Conservation (phyloP, 2,888 invertebrate genomes). For the Hyalella azteca region DNA sequence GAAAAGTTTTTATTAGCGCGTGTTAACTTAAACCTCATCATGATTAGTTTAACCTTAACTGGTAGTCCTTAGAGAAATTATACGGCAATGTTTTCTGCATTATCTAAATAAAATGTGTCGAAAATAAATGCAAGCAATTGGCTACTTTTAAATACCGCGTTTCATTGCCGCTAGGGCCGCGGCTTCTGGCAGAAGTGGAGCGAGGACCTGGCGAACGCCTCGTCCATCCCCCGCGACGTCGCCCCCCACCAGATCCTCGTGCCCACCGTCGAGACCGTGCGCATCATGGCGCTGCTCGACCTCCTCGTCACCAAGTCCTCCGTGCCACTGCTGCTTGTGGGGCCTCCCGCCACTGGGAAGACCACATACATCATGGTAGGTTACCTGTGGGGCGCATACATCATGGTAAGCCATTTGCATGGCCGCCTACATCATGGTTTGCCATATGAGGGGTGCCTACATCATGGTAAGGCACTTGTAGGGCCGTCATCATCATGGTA, state of each 20-base stretch:
- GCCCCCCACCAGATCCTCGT: slow-evolving; percentile 95
- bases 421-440: neutral
- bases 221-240: slow-evolving; percentile 84
- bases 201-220: slow-evolving; percentile 77
- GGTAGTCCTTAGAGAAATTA: too few species aligned
- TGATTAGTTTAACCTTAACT: too few species aligned
- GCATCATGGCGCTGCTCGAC: slow-evolving; percentile 80
- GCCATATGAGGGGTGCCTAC: neutral
- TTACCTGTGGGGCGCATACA: neutral
- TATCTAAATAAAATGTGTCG: too few species aligned
- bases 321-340: slow-evolving; percentile 64
- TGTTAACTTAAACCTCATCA: too few species aligned
- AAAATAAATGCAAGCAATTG: too few species aligned
- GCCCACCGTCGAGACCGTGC: slow-evolving; percentile 86
- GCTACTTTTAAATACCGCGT: too few species aligned
- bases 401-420: neutral
- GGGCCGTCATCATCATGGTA: too few species aligned
- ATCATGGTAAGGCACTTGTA: neutral
- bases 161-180: too few species aligned
- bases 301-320: slow-evolving; percentile 75
- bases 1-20: too few species aligned
- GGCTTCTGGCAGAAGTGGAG: slow-evolving; percentile 94
- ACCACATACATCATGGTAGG: slow-evolving; percentile 62
- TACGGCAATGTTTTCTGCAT: too few species aligned
- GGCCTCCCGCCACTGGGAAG: slow-evolving; percentile 67